Conservation (phyloP, 1,140 invertebrate species). For the Doryteuthis pealeii region DNA sequence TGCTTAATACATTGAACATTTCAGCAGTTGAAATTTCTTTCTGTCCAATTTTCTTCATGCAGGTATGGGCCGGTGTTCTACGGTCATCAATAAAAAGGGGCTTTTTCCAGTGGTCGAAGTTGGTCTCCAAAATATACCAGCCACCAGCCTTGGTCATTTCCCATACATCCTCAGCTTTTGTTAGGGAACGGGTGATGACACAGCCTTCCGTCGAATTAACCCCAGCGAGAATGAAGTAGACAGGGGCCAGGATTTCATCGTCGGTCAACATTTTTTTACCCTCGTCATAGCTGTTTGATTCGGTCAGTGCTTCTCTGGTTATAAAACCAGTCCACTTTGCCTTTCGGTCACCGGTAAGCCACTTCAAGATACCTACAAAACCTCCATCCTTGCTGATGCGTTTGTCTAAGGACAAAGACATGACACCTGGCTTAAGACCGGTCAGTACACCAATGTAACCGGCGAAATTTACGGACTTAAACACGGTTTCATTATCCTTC, state of each 20-base stretch:
- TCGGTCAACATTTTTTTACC: conserved; percentile 59
- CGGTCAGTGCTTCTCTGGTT: conserved; percentile 67
- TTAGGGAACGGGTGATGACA: conserved; percentile 46
- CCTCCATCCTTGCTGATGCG: conserved; percentile 65
- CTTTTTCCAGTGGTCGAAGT: conserved; percentile 67
- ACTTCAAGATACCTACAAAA: conserved; percentile 63
- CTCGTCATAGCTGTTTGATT: conserved; percentile 57
- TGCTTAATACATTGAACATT: conserved; percentile 64
- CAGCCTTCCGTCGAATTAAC: conserved; percentile 43
- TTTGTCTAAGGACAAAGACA: conserved; percentile 66
- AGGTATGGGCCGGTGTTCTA: conserved; percentile 62
- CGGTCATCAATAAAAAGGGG: conserved; percentile 66
- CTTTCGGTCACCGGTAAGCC: conserved; percentile 62
- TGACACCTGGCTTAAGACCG: conserved; percentile 61
- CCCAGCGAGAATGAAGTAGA: conserved; percentile 58
- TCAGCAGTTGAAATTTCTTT: conserved; percentile 49
- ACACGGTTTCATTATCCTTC: conserved; percentile 61
- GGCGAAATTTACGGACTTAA: conserved; percentile 65
- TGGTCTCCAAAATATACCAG: conserved; percentile 68
- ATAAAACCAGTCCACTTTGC: too few relatives aligned
- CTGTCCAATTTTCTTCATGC: conserved; percentile 59
- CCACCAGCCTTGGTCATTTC: conserved; percentile 38
- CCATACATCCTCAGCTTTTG: conserved; percentile 50
- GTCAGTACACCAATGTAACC: conserved; percentile 67
- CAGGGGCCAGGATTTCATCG: conserved; percentile 59